These are phyloP conservation scores for Charadrius vociferus DNA, from an alignment of 2,113 vertebrate species.

Conservation along the genomic window DNA sequence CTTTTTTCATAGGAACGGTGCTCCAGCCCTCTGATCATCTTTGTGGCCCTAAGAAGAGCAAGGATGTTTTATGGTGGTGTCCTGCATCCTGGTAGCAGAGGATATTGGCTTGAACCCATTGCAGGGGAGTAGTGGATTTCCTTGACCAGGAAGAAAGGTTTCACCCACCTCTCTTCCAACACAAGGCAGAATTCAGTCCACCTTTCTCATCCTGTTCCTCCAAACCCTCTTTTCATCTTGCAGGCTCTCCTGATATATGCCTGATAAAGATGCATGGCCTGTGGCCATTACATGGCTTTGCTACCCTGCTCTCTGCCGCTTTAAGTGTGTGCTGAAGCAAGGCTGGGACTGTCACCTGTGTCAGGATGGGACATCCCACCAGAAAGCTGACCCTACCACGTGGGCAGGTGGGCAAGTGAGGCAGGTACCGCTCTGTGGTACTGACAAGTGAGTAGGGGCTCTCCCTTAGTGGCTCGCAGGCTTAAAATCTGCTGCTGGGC, in stretches of 20 bases:
- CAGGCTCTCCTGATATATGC: background rate
- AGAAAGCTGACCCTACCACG: background rate
- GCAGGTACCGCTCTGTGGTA: background rate
- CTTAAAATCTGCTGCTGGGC: background rate
- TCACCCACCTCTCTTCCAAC: background rate
- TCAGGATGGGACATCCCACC: background rate
- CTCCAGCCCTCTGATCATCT: background rate
- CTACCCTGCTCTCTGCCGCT: background rate
- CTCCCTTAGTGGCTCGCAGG: background rate
- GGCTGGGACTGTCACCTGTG: background rate
- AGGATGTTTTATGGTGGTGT: background rate
- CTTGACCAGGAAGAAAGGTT: background rate
- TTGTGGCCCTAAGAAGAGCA: background rate
- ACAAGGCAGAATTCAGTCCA: background rate
- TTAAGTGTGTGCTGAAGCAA: background rate
- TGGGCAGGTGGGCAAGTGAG: background rate
- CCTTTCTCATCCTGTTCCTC: background rate
- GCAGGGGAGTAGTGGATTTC: background rate
- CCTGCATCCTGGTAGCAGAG: too few species aligned
- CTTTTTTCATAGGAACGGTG: too few species aligned
- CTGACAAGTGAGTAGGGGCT: background rate
- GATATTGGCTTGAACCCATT: background rate
- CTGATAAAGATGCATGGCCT: background rate
- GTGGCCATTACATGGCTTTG: background rate
- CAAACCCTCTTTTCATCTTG: background rate